Evolutionary conservation across 2,888 invertebrate genomes (phyloP).

Genomic region (Onthophagus sagittarius): DNA sequence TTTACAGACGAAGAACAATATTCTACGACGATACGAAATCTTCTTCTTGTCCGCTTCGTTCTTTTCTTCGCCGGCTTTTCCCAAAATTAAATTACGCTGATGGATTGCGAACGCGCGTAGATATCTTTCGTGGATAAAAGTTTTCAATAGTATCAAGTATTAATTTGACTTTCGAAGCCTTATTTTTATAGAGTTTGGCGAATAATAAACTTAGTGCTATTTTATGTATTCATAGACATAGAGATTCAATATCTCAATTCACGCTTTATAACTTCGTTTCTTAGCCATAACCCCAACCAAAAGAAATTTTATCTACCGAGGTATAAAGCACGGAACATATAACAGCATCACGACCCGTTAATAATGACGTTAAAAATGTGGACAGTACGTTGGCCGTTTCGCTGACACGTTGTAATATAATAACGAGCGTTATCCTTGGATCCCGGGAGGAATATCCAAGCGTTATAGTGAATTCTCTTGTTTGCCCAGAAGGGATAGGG

Average conservation of each 20-base stretch:
- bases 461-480: neutral
- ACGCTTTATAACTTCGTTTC: neutral
- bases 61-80: neutral
- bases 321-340: neutral
- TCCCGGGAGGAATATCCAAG: neutral
- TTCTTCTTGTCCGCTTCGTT: neutral
- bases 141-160: neutral
- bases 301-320: neutral
- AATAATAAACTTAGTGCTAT: neutral
- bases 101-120: neutral
- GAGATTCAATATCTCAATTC: neutral
- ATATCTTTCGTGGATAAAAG: neutral
- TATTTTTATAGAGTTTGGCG: neutral
- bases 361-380: constrained; percentile 12
- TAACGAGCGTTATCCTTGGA: neutral
- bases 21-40: neutral
- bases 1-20: neutral
- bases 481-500: neutral
- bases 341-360: neutral
- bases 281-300: neutral
- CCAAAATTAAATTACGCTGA: neutral
- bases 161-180: neutral
- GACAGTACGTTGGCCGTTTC: neutral
- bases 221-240: neutral
- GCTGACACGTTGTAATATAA: neutral